These are phyloP conservation scores for Tarsius wallacei DNA, from an alignment of 2,797 vertebrate genomes.

Conservation along the genomic window DNA sequence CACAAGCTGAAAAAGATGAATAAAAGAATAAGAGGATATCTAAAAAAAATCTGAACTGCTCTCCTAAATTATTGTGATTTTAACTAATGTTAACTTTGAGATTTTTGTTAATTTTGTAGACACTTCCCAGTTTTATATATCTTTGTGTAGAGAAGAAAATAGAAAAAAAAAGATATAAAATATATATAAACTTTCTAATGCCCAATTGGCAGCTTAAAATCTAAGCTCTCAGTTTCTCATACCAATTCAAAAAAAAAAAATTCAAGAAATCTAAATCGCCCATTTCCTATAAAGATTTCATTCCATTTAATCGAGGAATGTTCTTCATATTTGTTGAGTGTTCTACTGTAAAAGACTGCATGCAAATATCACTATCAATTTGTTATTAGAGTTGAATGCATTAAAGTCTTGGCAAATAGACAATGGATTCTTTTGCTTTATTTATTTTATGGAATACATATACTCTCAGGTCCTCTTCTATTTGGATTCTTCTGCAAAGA, in stretches of 20 bases:
- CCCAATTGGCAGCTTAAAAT: background rate
- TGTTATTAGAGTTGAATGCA: constrained; percentile 20
- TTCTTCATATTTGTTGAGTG: background rate
- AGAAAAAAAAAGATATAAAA: background rate
- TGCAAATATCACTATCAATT: background rate
- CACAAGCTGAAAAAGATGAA: background rate
- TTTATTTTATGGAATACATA: background rate
- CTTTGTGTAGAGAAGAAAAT: background rate
- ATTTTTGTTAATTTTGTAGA: constrained; percentile 14
- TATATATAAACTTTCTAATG: background rate
- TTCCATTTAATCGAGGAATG: background rate
- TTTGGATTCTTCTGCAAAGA: background rate
- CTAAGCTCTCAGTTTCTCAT: background rate
- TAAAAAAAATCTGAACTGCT: background rate
- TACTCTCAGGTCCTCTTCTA: background rate
- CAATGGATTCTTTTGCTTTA: background rate
- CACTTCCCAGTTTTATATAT: background rate
- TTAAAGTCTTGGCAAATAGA: background rate
- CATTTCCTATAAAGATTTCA: background rate
- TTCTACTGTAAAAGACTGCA: background rate
- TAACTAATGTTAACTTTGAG: background rate
- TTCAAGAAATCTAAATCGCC: background rate
- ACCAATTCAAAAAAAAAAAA: constrained; percentile 5
- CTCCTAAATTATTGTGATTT: background rate
- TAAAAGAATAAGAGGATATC: background rate